Percentiles rank a stretch among this genome's conserved stretches.
phyloP scores from a whole-genome alignment of 2,113 vertebrate genomes.

The Pedetes capensis region DNA sequence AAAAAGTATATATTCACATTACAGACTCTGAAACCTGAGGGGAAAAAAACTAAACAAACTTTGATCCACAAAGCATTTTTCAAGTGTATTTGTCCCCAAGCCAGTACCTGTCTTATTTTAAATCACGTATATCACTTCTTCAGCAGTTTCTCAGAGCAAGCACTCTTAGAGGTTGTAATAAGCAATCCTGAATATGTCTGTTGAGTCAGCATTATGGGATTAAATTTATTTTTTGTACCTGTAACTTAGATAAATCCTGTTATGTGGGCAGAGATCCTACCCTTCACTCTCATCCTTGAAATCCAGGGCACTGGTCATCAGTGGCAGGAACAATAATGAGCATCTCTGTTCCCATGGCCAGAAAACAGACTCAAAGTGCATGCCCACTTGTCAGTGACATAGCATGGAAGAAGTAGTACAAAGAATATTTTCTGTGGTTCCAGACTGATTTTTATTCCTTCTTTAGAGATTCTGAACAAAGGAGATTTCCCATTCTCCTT shows the following conservation, averaged over 20 bases:
- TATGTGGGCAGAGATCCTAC: not conserved
- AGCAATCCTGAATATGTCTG: not conserved
- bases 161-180: not conserved
- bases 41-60: not conserved
- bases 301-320: not conserved
- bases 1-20: not conserved
- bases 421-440: not conserved
- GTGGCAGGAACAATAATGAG: not conserved
- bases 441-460: not conserved
- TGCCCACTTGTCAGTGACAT: rapidly evolving
- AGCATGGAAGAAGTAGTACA: not conserved
- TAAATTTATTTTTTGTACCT: not conserved
- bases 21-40: not conserved
- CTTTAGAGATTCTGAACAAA: not conserved
- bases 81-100: not conserved
- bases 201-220: not conserved
- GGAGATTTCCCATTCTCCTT: not conserved
- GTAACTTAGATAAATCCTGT: not conserved
- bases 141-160: not conserved
- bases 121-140: not conserved
- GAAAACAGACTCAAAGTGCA: not conserved
- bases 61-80: conserved; percentile 11
- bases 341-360: not conserved
- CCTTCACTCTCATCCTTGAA: not conserved
- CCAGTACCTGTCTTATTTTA: not conserved